Base-by-base conservation (phyloP, 2,113 vertebrate species). In the Pyrgilauda ruficollis region DNA sequence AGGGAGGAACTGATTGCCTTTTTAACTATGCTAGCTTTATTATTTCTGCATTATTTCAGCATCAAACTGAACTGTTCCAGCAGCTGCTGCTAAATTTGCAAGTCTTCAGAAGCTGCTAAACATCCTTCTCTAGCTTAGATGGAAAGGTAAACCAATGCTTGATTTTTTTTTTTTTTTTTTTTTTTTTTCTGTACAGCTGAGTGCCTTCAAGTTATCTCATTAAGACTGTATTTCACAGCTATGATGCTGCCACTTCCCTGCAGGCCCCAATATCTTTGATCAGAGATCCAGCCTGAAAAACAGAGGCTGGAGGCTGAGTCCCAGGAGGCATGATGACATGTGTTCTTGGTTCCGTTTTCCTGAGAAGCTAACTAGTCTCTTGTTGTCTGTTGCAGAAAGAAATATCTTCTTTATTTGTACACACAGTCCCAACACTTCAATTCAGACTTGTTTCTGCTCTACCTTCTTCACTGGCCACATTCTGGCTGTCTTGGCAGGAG, bases 41-140 rank as follows among this genome's bases (percentile, higher is more conserved):
- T 93, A 64, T 75, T 87, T 78, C 95, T 81, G 17, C 47, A 52
- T 52, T 52, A 52, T 52, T 67, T 94, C 78, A 92, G 44, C 69
- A 73, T 90, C 52, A 89, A 43, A 91, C 74, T 79, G 88, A 95
- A 64, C 87, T 61, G 56, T 75, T 86, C 47, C 86, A 90, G 61
- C 47, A 90, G 43, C 61, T 87, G 50, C 56, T 70, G 37, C 35
- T 84, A 86, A 70, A 92, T 93, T 94, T 90, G 11, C 44, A 73
- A 78, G 27, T 13, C 44, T 93, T 95, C 76, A 70, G 64, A 89
- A 66, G 23, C 33, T 81, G 21, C 58, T 67, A 84, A n/a, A 39
- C 21, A 69, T 76, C 37, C 23, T 69, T 64, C n/a, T 73, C 15
- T 50, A 49, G 41, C 76, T 66, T 84, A 58, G 64, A 61, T 41